Evolutionary conservation across 2,888 invertebrate genomes (phyloP), one percentile per base, ranked within the genome.

Genomic region (Nemoura dubitans): DNA sequence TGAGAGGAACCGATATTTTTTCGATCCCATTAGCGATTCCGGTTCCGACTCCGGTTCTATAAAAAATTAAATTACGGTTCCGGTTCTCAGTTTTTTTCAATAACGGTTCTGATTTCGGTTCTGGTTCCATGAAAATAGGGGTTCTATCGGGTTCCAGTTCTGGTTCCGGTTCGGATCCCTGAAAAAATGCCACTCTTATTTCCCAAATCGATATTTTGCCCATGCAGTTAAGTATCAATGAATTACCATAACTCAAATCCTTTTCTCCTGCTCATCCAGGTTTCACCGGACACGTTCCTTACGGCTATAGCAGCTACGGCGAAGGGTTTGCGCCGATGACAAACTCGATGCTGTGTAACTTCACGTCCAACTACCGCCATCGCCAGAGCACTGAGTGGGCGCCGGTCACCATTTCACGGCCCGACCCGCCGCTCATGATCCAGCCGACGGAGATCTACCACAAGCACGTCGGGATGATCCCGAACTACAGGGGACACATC

Each of bases 401-500:
- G 36, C 95, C 96, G 5, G 84, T 89, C 83, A 89, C 91, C 16
- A 85, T 87, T 26, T 86, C 77, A 85, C 90, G 91, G 82, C 92
- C 92, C 0, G 93, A 93, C 90, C 93, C 93, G n/a, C 93, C 93
- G 0, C 89, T 92, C 26, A 88, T 92, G n/a, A 92, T 92, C 82
- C 92, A 92, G 88, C 92, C 92, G 0, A 90, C 94, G 16, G 94
- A 95, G 90, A 94, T 96, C 88, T 96, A 96, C 90, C 95, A 95
- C 90, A 94, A 94, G 88, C 94, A 95, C 89, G 93, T 95, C 76
- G 96, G 96, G 5, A 94, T 96, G 92, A 90, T 96, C 89, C 96
- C 96, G 0, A 95, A 94, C 91, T 97, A 96, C 91, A 93, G 94
- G 0, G 96, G 96, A 0, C 96, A 96, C 90, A 95, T 96, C 86